Base-by-base conservation (phyloP, 2,797 vertebrate species). In the Melanotaenia parkinsoni region DNA sequence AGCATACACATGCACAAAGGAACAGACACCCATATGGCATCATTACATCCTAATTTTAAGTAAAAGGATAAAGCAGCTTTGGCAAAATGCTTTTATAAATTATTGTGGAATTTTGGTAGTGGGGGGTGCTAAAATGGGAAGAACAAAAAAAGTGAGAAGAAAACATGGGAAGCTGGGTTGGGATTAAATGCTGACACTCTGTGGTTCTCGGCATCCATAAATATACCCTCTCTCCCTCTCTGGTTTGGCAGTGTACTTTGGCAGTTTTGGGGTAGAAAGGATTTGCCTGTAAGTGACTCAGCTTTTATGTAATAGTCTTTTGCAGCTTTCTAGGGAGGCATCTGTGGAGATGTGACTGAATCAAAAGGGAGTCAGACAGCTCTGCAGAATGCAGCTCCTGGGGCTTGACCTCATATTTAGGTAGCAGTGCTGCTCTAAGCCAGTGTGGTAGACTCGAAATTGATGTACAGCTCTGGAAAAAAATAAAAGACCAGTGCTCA, bases 281-380 rank as follows among this genome's bases (percentile, higher is more conserved):
- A 93, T 94, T 94, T 93, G 90, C 87, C 88, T 87, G 85, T 90
- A 93, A 93, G 84, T 94, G 88, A 91, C 87, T 91, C 83, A 80
- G 85, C 85, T 89, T 94, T 91, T 90, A 90, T 90, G 89, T 90
- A 89, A 90, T 90, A 90, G 84, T 82, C 65, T 72, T 85, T 91
- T 90, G 88, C 78, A 76, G 75, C 40, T 77, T 86, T 88, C 83
- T 79, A 84, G 77, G 71, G 79, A 86, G 77, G 75, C 80, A 61
- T 85, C 83, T 90, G 84, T 70, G 71, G 82, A 81, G 81, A 88
- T 76, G 81, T 56, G 70, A 82, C 82, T 51, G 79, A 86, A 85
- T 80, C 56, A 61, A 76, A 73, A 65, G 60, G n/a, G 11, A 79
- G 56, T 58, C 33, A 71, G 68, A 47, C 57, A 58, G 73, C 72